Evolutionary conservation across 2,888 invertebrate genomes (phyloP), one percentile per base, ranked within the genome.

Genomic region (Caenorhabditis macrosperma): DNA sequence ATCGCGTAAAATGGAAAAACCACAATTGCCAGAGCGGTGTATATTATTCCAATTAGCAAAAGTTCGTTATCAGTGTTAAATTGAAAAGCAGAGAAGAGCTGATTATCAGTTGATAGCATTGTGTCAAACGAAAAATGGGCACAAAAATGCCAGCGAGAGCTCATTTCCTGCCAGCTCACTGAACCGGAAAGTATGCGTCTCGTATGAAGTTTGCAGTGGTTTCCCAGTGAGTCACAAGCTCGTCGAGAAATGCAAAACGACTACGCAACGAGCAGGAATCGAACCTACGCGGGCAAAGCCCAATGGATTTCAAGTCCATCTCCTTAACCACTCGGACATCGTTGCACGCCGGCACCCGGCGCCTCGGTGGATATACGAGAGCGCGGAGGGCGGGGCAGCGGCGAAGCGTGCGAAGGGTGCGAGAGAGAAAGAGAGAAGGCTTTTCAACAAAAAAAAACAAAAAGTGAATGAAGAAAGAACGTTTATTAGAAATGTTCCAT

Each of bases 281-380:
- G 93, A 93, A 93, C 93, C 93, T 93, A 92, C 92, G 93, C 93
- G 93, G 93, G 93, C 92, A 93, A 88, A 92, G 92, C 93, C 93
- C 93, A 93, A 93, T 93, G 92, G 93, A 93, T 93, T 93, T 93
- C 93, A 92, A 93, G 93, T 93, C 93, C 92, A 92, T 93, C 93
- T 92, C 93, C 92, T 93, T 93, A 93, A 93, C 93, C 93, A 93
- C 93, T 93, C 93, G 92, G 93, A 92, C 93, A 93, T 88, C 86
- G 88, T 85, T 87, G 87, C 87, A 59, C 72, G 38, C 48, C 48
- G 41, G 3, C 38, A 15, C 7, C 38, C 3, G 38, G 5, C 38
- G 38, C 3, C 38, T 12, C 12, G 12, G 5, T 6, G 38, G 10
- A 15, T 38, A 9, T 9, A 38, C 10, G 12, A 38, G 38, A 5